phyloP scores from a whole-genome alignment of 1,140 invertebrate genomes.

The Asbolus verrucosus region DNA sequence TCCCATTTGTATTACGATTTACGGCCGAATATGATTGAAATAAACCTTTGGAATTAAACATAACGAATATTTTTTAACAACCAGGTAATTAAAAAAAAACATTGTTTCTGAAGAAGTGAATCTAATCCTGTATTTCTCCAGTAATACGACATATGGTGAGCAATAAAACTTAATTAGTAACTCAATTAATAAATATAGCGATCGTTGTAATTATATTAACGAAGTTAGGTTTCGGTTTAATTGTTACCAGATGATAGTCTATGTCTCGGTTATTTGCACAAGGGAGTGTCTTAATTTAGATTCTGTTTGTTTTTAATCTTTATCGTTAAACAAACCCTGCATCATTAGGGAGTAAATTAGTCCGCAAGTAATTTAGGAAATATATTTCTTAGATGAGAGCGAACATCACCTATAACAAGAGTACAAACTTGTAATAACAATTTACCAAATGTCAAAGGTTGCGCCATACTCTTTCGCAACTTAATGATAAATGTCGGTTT shows the following conservation, averaged over 20 bases:
- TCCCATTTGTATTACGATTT: no score
- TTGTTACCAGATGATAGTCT: conserved; percentile 33
- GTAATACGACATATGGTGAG: neutral
- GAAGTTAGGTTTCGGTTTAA: conserved; percentile 17
- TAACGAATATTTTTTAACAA: no score
- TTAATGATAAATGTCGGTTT: conserved; percentile 30
- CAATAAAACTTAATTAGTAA: neutral
- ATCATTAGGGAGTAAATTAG: conserved; percentile 19
- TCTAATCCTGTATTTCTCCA: no score
- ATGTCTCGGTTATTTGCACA: conserved; percentile 34
- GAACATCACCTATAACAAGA: conserved; percentile 9
- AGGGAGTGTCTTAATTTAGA: conserved; percentile 40
- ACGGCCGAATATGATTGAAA: no score
- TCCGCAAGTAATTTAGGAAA: neutral
- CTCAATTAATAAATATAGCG: conserved; percentile 4
- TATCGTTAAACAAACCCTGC: conserved; percentile 7
- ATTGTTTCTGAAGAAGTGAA: no score
- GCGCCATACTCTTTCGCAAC: neutral
- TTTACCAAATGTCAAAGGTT: conserved; percentile 11
- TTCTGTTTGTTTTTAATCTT: conserved; percentile 43
- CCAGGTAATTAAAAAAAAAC: no score
- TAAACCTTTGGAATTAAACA: no score
- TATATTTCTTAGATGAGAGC: neutral
- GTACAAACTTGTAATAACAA: conserved; percentile 5
- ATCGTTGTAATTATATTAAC: conserved; percentile 39